A percentile compares a stretch with the other conserved stretches of the same genome.
Evolutionary conservation across 2,797 vertebrate species (phyloP).

Genomic region (Typhlichthys subterraneus): DNA sequence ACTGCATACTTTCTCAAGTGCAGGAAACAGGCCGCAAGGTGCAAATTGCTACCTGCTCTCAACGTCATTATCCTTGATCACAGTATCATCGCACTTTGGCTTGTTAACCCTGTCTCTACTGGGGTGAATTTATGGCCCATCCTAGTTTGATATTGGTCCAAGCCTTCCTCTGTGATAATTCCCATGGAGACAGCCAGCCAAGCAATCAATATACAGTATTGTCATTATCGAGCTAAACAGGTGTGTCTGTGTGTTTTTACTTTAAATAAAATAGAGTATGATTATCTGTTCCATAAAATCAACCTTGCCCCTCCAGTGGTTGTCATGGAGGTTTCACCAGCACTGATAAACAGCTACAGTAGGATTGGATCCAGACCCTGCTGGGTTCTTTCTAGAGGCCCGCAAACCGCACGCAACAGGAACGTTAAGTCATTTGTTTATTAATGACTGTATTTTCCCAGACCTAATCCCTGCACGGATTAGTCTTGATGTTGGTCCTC

Average conservation of each 20-base stretch:
- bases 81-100: constrained; percentile 31
- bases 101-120: constrained; percentile 34
- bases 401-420: constrained; percentile 51
- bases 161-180: constrained; percentile 42
- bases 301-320: constrained; percentile 50
- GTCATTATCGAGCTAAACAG: constrained; percentile 32
- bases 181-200: constrained; percentile 31
- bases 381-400: constrained; percentile 56
- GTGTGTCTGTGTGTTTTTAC: background rate
- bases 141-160: constrained; percentile 38
- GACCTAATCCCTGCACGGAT: constrained; percentile 65
- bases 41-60: constrained; percentile 38
- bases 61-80: constrained; percentile 50
- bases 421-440: constrained; percentile 75
- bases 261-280: too few species aligned
- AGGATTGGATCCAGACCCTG: constrained; percentile 76
- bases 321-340: constrained; percentile 60
- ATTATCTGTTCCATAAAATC: too few species aligned
- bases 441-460: constrained; percentile 61
- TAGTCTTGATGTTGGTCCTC: constrained; percentile 55
- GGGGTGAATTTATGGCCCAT: constrained; percentile 43
- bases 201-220: constrained; percentile 39
- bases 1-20: too few species aligned
- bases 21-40: constrained; percentile 6
- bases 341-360: constrained; percentile 67